These are phyloP conservation scores for Lobophora halterata DNA, from an alignment of 2,888 invertebrate species.

Conservation along the genomic window DNA sequence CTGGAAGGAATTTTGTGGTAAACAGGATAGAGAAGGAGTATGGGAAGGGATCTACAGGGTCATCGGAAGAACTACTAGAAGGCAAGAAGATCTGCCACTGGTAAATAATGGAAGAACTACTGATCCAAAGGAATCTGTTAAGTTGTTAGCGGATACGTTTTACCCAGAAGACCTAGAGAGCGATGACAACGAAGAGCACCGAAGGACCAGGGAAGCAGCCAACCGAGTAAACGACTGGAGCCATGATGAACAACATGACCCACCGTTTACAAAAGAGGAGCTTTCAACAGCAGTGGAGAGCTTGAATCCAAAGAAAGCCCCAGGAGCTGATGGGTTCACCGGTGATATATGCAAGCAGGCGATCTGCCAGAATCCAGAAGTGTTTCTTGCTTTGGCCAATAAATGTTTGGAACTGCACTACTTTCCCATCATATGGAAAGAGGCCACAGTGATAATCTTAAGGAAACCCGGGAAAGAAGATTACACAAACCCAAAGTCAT, in stretches of 20 bases:
- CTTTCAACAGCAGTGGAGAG: not conserved
- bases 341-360: slow-evolving; percentile 21
- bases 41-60: slow-evolving; percentile 14
- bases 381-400: slow-evolving; percentile 1
- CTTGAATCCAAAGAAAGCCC: slow-evolving; percentile 28
- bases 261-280: slow-evolving; percentile 19
- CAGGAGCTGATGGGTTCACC: slow-evolving; percentile 7
- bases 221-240: slow-evolving; percentile 6
- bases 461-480: too few species aligned
- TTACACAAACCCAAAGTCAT: too few species aligned
- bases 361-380: slow-evolving; percentile 17
- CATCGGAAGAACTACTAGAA: not conserved
- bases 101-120: not conserved
- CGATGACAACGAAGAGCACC: slow-evolving; percentile 3
- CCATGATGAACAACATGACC: slow-evolving; percentile 13
- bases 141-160: slow-evolving; percentile 7
- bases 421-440: slow-evolving; percentile 18
- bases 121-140: not conserved
- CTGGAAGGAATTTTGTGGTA: slow-evolving; percentile 24
- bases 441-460: slow-evolving; percentile 4
- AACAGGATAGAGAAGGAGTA: slow-evolving; percentile 9
- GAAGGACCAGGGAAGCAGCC: not conserved
- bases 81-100: slow-evolving; percentile 3
- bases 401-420: slow-evolving; percentile 19
- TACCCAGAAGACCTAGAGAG: slow-evolving; percentile 1